Base-by-base conservation (phyloP, 2,888 invertebrate species). In the Lepeophtheirus nordmannii region DNA sequence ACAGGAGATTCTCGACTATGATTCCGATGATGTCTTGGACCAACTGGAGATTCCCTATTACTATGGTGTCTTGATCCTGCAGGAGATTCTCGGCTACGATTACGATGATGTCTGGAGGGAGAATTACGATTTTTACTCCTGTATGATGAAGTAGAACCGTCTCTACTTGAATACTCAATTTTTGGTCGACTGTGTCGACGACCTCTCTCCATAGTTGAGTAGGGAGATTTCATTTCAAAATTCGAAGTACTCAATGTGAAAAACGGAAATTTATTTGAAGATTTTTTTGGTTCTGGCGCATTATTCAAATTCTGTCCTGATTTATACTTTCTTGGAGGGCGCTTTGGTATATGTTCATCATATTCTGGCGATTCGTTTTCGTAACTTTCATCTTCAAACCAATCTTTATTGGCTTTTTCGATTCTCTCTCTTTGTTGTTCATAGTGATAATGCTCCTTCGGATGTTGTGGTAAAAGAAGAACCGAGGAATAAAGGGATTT, bases 401-500 rank as follows among this genome's bases (percentile, higher is more conserved):
- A 60, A 37, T 60, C 60, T 37, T 60, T 60, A 38, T 30, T 37
- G 23, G 60, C 60, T 17, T 38, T 60, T 14, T 60, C 60, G 7
- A 38, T 30, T 17, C 60, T 30, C 8, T 46, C 53, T 46, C 53
- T 14, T 17, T 22, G 17, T 22, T 60, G 60, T 11, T 17, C 17
- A 17, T 22, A 12, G 30, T 60, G 17, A 10, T 60, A 30, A 60
- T 60, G 60, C 37, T 60, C 60, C 53, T 46, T 46, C 1, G 53
- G 53, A 8, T 46, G 53, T 46, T 46, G 53, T 14, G 53, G 53
- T 17, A 46, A 17, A 46, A 46, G 53, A 5, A 46, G 53, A 8
- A 46, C 53, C 5, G 53, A 46, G 53, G 60, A 60, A 22, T 60
- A 60, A 17, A 60, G 60, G 10, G 60, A 60, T 38, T 60, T 60